Percentiles rank a stretch among this genome's conserved stretches.
phyloP scores from a whole-genome alignment of 2,113 vertebrate genomes.

The Microcebus murinus region DNA sequence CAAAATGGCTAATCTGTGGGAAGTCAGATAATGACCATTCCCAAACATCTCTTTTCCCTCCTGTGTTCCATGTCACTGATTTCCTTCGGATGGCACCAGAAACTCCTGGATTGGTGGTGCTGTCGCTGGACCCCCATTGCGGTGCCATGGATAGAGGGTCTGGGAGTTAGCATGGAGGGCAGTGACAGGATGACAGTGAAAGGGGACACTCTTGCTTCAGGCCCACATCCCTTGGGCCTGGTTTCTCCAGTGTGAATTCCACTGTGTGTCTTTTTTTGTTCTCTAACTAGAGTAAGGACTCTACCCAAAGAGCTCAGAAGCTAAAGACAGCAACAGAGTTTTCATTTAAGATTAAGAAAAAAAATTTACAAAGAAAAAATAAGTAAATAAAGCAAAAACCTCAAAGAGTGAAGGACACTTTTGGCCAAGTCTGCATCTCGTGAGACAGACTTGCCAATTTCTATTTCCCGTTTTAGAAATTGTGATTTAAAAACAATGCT shows the following conservation, averaged over 20 bases:
- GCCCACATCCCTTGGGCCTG: rapidly evolving
- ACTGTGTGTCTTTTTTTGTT: neutral
- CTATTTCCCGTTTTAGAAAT: conserved; percentile 40
- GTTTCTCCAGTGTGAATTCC: neutral
- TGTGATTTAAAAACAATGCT: conserved; percentile 47
- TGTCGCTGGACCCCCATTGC: rapidly evolving
- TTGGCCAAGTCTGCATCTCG: neutral
- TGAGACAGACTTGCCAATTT: conserved; percentile 40
- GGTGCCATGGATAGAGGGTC: neutral
- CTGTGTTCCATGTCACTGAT: neutral
- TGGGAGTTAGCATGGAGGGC: neutral
- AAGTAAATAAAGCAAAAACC: neutral
- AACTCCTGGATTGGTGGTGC: neutral
- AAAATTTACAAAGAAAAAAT: neutral
- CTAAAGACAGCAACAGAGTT: neutral
- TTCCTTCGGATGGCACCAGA: neutral
- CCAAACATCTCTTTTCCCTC: neutral
- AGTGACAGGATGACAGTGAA: neutral
- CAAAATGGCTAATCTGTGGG: conserved; percentile 37
- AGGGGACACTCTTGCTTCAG: rapidly evolving
- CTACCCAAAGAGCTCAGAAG: neutral
- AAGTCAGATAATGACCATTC: conserved; percentile 52
- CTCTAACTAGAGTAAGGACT: neutral
- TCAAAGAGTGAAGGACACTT: neutral
- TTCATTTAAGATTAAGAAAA: neutral